Conservation (phyloP, 53 echinoderm and acorn worm species). For the Holothuria leucospilota region DNA sequence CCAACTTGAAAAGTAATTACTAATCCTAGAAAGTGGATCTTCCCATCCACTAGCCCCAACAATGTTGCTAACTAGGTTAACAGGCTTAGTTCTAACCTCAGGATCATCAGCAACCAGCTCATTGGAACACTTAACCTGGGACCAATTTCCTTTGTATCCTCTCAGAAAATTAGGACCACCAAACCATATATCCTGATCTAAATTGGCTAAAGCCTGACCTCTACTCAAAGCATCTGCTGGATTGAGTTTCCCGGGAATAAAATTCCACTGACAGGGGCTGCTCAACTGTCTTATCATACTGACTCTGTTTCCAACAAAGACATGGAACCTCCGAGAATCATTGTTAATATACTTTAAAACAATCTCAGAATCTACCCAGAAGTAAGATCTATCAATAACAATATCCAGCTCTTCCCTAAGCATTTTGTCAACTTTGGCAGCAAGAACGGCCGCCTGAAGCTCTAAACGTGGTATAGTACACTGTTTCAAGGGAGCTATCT, state of each 20-base stretch:
- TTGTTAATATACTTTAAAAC: conserved; percentile 53
- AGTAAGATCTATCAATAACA: too few relatives aligned
- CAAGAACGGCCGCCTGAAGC: conserved; percentile 33
- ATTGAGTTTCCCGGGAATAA: neutral
- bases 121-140: too few relatives aligned
- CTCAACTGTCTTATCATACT: conserved; percentile 20
- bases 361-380: too few relatives aligned
- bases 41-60: too few relatives aligned
- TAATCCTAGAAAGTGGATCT: too few relatives aligned
- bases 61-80: too few relatives aligned
- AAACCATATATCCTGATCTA: conserved; percentile 11
- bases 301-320: conserved; percentile 61
- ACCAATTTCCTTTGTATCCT: too few relatives aligned
- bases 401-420: conserved; percentile 15
- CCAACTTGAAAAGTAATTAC: too few relatives aligned
- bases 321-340: conserved; percentile 56
- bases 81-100: too few relatives aligned
- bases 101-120: too few relatives aligned
- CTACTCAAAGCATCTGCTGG: conserved; percentile 37
- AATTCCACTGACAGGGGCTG: conserved; percentile 5
- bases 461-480: conserved; percentile 57
- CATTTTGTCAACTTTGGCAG: conserved; percentile 35
- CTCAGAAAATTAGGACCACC: conserved; percentile 32
- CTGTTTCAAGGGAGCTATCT: conserved; percentile 49
- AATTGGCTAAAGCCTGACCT: conserved; percentile 34